phyloP scores from a whole-genome alignment of 2,797 vertebrate genomes.

The Sebastiscus albofasciatus region DNA sequence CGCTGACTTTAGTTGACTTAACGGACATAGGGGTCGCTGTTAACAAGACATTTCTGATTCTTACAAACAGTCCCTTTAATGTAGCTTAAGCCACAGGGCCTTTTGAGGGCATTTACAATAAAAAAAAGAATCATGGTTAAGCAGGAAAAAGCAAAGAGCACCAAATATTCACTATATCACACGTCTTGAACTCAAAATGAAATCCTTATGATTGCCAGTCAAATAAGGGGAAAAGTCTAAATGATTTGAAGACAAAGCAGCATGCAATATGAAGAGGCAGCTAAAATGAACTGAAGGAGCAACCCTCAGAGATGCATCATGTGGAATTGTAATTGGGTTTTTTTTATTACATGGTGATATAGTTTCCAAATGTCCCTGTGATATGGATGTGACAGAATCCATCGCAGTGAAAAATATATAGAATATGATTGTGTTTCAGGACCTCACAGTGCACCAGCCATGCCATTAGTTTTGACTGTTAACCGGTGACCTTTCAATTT shows the following conservation, averaged over 20 bases:
- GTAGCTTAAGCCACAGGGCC: neutral
- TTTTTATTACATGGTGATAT: constrained; percentile 34
- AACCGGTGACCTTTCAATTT: constrained; percentile 35
- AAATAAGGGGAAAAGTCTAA: neutral
- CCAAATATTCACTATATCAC: neutral
- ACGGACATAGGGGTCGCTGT: no score
- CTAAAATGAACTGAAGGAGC: neutral
- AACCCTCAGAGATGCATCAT: constrained; percentile 35
- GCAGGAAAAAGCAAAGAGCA: neutral
- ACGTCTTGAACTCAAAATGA: neutral
- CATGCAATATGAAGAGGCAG: neutral
- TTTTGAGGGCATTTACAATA: neutral
- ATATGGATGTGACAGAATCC: constrained; percentile 55
- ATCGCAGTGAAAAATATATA: constrained; percentile 26
- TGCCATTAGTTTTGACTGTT: constrained; percentile 24
- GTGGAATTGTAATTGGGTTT: constrained; percentile 1
- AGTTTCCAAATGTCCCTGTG: constrained; percentile 17
- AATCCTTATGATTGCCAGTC: neutral
- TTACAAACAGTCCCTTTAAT: no score
- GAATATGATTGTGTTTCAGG: constrained; percentile 29
- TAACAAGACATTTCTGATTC: no score
- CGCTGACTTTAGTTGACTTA: no score
- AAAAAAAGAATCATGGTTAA: neutral
- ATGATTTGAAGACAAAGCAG: neutral
- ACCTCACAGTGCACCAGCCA: neutral